phyloP scores from a whole-genome alignment of 30 jellyfish, hydroid and myxozoan species.

The Turritopsis rubra region DNA sequence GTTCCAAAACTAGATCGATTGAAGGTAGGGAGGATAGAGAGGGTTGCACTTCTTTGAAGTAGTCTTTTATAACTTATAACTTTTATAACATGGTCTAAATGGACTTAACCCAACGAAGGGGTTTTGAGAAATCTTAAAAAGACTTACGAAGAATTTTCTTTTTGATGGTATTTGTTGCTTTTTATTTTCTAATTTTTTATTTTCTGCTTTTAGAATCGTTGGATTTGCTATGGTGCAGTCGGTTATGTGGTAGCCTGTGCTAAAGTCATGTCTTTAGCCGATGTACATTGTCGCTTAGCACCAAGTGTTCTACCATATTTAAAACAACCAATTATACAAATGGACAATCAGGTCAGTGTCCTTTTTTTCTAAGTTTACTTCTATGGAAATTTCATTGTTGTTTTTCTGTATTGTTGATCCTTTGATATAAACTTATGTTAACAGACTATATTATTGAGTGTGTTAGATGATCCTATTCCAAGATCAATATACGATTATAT shows the following conservation, averaged over 20 bases:
- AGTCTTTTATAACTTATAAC: neutral
- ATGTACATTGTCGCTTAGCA: constrained; percentile 69
- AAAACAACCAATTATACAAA: constrained; percentile 74
- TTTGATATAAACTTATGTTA: neutral
- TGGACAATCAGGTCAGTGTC: constrained; percentile 67
- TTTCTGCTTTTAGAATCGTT: constrained; percentile 53
- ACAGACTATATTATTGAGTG: constrained; percentile 64
- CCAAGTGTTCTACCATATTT: constrained; percentile 70
- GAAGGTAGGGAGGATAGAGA: no score
- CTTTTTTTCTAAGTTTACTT: no score
- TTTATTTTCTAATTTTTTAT: neutral
- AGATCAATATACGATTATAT: constrained; percentile 75
- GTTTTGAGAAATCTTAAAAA: no score
- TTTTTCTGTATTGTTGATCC: neutral
- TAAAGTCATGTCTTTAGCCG: constrained; percentile 58
- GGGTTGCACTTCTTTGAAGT: no score
- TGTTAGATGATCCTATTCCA: constrained; percentile 82
- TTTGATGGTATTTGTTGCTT: neutral
- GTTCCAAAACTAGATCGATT: no score
- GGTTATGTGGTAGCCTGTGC: constrained; percentile 83
- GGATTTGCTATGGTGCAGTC: constrained; percentile 93
- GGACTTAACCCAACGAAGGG: no score
- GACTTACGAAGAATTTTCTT: no score
- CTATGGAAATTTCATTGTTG: no score
- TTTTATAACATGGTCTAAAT: no score